phyloP scores from a whole-genome alignment of 2,797 vertebrate species.

The Octomys mimax region DNA sequence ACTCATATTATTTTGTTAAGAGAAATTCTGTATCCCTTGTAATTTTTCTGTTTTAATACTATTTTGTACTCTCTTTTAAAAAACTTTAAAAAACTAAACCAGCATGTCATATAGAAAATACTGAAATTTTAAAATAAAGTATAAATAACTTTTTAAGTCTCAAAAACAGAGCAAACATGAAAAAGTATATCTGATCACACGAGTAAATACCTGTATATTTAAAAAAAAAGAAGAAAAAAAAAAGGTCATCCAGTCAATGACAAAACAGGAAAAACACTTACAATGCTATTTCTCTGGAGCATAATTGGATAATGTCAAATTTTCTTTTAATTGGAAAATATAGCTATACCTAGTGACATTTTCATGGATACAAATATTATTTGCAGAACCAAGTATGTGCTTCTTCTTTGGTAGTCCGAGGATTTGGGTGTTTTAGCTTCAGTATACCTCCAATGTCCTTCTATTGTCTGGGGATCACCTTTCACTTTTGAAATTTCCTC shows the following conservation, averaged over 20 bases:
- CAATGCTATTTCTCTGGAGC: not conserved
- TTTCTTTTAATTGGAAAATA: constrained; percentile 36
- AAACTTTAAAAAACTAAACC: no score
- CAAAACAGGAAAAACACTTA: not conserved
- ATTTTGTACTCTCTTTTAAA: no score
- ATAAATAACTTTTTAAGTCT: not conserved
- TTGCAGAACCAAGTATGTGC: not conserved
- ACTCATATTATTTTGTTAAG: no score
- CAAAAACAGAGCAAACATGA: not conserved
- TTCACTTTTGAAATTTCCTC: not conserved
- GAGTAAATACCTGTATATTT: not conserved
- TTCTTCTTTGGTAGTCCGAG: not conserved
- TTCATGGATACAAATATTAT: not conserved
- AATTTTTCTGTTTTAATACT: no score
- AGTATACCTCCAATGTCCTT: not conserved
- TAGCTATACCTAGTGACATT: not conserved
- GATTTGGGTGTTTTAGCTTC: not conserved
- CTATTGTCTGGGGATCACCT: not conserved
- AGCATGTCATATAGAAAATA: no score
- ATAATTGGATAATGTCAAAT: not conserved
- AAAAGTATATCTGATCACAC: not conserved
- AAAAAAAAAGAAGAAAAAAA: not conserved
- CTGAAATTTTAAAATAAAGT: not conserved
- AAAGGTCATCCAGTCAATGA: not conserved
- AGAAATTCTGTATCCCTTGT: no score